Evolutionary conservation across 2,113 vertebrate species (phyloP), one percentile per base, ranked within the genome.

Genomic region (Jaculus jaculus): DNA sequence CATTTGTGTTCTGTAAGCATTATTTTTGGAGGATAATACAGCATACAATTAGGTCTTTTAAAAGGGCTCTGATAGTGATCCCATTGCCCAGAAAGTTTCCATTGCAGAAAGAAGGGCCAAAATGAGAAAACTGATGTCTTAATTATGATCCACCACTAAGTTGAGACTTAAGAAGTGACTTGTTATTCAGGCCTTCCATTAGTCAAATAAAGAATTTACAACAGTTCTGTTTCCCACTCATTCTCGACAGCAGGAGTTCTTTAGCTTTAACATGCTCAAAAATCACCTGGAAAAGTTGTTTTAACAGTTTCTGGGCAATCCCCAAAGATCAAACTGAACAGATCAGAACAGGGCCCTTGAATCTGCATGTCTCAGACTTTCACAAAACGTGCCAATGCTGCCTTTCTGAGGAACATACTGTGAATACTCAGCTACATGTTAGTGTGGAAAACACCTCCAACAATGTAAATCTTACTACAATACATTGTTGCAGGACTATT

Each of bases 81-180:
- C 72, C 37, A 34, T 7, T 77, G 71, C 82, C 92, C 91, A 28
- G 81, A 61, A 94, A 79, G 74, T 83, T 93, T 93, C 71, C 54
- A 11, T 5, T 3, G n/a, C 51, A 87, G 74, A 93, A 91, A 91
- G 37, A 75, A 18, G 2, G 20, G 69, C 32, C 90, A 84, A 11
- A 71, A 30, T 58, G 39, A 39, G 61, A 54, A 87, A 63, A 83
- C 47, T 21, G 34, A 17, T n/a, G 42, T 81, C 60, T 91, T 77
- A 80, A 79, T 79, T 75, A 89, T 72, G 30, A 71, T 42, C 87
- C 72, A 86, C 42, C 30, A 28, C 77, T 65, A 80, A 61, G 51
- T 39, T 93, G 69, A 90, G 89, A 60, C 89, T 79, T 85, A 78
- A 79, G 84, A 80, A 93, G 60, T 95, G 68, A 92, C 58, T 93